A percentile compares a stretch with the other conserved stretches of the same genome.
phyloP scores from a whole-genome alignment of 2,113 vertebrate genomes.

The Pelvicachromis taeniatus region DNA sequence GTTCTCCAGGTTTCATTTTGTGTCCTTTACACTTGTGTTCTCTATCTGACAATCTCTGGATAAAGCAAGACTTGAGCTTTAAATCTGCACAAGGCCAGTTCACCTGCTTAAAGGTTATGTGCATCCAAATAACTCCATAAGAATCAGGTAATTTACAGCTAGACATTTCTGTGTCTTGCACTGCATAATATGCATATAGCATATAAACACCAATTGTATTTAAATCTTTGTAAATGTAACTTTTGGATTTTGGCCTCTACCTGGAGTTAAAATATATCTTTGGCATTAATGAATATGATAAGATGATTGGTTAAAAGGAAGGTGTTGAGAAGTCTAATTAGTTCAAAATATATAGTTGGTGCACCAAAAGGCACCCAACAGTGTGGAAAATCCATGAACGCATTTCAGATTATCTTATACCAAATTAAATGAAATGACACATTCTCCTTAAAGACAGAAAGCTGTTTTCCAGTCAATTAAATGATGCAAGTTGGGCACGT shows the following conservation, averaged over 20 bases:
- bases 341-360: background rate
- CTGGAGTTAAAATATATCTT: background rate
- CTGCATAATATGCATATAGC: background rate
- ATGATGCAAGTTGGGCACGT: background rate
- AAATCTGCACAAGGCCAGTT: slow-evolving; percentile 1
- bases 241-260: background rate
- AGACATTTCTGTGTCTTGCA: background rate
- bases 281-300: background rate
- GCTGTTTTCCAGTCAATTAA: background rate
- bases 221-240: background rate
- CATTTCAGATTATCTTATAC: background rate
- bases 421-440: background rate
- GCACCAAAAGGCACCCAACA: background rate
- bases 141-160: background rate
- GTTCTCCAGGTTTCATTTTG: slow-evolving; percentile 34
- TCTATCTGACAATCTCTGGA: background rate
- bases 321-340: background rate
- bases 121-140: slow-evolving; percentile 16
- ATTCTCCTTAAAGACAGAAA: background rate
- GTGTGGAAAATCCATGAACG: background rate
- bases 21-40: slow-evolving; percentile 21
- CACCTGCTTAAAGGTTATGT: slow-evolving; percentile 25
- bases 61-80: slow-evolving; percentile 27
- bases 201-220: background rate
- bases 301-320: background rate